Evolutionary conservation across 2,113 vertebrate species (phyloP), one percentile per base, ranked within the genome.

Genomic region (Chaetura pelagica): DNA sequence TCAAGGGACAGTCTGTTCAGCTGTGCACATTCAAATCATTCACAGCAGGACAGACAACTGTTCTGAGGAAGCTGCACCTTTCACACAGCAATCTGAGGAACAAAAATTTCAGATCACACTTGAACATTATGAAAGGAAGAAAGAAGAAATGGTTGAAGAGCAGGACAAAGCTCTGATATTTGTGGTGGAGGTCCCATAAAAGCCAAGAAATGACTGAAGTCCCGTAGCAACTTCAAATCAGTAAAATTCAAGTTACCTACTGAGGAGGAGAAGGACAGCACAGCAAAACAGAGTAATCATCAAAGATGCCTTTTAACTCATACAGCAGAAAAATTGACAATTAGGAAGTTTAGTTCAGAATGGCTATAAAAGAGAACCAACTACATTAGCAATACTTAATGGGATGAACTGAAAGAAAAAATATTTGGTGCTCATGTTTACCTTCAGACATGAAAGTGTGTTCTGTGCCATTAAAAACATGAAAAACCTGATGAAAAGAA

Each of bases 401-500:
- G 42, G 12, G 49, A 87, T 54, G 44, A 78, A 81, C 7, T 15
- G 30, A 72, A 93, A 75, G 5, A 16, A 76, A 59, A 54, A 17
- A 46, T 76, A 11, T 21, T 67, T 63, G 76, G 27, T 35, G 58
- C 24, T 73, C 66, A 5, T 14, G 30, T 62, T 81, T 73, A 86
- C 80, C 69, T 78, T 6, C 38, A 80, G 68, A 76, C 54, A 54
- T 61, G 72, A 79, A 95, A 93, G 67, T 29, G 20, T 49, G 46
- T 49, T 81, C 83, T 78, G 57, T 2, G 4, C 64, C 63, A 75
- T 9, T 58, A 64, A 91, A 77, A 90, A 64, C 63, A 38, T 2
- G 3, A 90, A 87, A 85, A 86, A 67, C 44, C 44, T 46, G 64
- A 87, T 78, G 64, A 89, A 89, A 96, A 90, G 57, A 90, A 94